phyloP scores from a whole-genome alignment of 2,888 invertebrate species.

The Microctonus aethiopoides region DNA sequence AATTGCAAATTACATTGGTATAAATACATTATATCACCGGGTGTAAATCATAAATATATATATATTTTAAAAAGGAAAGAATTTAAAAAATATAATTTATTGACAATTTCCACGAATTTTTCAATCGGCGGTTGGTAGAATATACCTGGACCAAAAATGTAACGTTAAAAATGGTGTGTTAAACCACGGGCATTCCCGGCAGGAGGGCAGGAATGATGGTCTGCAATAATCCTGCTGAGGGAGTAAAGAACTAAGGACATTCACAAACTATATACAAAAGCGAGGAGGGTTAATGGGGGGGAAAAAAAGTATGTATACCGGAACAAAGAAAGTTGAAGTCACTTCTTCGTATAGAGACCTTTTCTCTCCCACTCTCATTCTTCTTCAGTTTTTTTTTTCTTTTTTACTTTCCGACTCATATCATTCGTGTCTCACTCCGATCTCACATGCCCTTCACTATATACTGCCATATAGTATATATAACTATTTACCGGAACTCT shows the following conservation, averaged over 20 bases:
- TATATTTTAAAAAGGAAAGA: background rate
- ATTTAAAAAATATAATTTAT: background rate
- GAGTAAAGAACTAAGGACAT: background rate
- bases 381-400: constrained; percentile 13
- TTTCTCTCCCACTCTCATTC: constrained; percentile 3
- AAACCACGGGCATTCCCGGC: background rate
- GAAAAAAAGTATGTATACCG: background rate
- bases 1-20: too few relatives aligned
- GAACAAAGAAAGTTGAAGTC: constrained; percentile 24
- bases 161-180: background rate
- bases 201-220: background rate
- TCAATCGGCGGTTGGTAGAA: too few relatives aligned
- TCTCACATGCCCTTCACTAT: constrained; percentile 5
- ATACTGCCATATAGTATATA: background rate
- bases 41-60: background rate
- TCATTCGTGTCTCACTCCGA: constrained; percentile 19
- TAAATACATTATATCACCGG: background rate
- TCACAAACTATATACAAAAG: background rate
- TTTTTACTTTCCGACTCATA: constrained; percentile 3
- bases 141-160: background rate
- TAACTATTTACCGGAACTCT: background rate
- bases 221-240: background rate
- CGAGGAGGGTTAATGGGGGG: background rate
- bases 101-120: background rate
- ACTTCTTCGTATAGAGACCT: background rate